Evolutionary conservation across 2,113 vertebrate species (phyloP).

Genomic region (Corythornis vintsioides): DNA sequence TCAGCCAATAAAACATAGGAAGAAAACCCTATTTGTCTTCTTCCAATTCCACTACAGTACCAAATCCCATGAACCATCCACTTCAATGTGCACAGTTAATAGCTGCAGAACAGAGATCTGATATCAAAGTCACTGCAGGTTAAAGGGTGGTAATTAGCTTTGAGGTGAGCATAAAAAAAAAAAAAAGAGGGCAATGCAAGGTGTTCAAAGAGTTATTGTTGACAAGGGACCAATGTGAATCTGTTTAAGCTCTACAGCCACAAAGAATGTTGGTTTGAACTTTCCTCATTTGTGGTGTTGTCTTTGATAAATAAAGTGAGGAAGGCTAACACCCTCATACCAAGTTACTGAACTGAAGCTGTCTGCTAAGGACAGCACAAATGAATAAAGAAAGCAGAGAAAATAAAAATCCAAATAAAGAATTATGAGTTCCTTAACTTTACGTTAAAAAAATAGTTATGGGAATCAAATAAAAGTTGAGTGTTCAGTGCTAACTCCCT

Average conservation of each 20-base stretch:
- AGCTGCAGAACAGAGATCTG: background rate
- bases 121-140: background rate
- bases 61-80: background rate
- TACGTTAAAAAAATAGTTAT: background rate
- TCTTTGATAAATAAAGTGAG: background rate
- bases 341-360: background rate
- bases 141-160: constrained; percentile 24
- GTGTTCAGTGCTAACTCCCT: background rate
- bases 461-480: background rate
- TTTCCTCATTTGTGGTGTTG: background rate
- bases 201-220: background rate
- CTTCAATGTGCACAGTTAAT: background rate
- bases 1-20: background rate
- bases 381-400: background rate
- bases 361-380: background rate
- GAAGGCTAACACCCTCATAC: background rate
- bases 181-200: background rate
- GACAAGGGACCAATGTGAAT: background rate
- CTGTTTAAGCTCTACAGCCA: background rate
- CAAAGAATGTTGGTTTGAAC: background rate
- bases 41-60: background rate
- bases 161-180: background rate
- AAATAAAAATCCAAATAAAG: background rate
- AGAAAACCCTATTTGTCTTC: background rate
- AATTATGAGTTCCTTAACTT: background rate